Evolutionary conservation across 2,888 invertebrate genomes (phyloP).

Genomic region (Spialia ferax): DNA sequence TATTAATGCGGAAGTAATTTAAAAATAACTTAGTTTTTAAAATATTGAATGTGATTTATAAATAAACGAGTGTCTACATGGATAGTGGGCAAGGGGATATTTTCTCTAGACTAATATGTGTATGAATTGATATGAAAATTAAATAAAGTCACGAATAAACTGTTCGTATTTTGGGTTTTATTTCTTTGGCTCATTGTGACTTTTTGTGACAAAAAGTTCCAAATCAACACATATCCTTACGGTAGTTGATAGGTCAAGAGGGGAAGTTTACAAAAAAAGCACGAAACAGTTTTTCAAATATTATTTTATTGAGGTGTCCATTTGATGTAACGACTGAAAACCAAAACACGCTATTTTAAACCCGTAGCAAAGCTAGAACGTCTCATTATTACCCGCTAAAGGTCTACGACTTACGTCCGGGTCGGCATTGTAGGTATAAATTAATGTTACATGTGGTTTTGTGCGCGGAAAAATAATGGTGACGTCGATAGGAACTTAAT

Average conservation of each 20-base stretch:
- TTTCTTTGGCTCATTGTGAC: too few relatives aligned
- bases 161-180: slow-evolving; percentile 62
- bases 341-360: slow-evolving; percentile 73
- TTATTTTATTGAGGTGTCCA: slow-evolving; percentile 78
- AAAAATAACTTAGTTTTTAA: slow-evolving; percentile 59
- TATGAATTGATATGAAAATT: slow-evolving; percentile 67
- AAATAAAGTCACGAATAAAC: slow-evolving; percentile 80
- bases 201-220: too few relatives aligned
- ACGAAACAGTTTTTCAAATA: slow-evolving; percentile 59
- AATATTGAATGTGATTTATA: slow-evolving; percentile 80
- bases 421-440: slow-evolving; percentile 34
- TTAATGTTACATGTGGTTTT: slow-evolving; percentile 43
- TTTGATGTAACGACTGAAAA: slow-evolving; percentile 78
- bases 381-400: slow-evolving; percentile 68
- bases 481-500: slow-evolving; percentile 44
- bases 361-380: slow-evolving; percentile 82
- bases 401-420: slow-evolving; percentile 50
- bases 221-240: too few relatives aligned
- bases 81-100: slow-evolving; percentile 66
- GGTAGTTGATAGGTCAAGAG: too few relatives aligned
- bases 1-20: slow-evolving; percentile 57
- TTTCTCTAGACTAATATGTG: slow-evolving; percentile 73
- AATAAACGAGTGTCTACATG: slow-evolving; percentile 57
- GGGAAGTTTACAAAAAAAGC: slow-evolving; percentile 47
- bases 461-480: slow-evolving; percentile 49